These are phyloP conservation scores for Napeogenes sylphis DNA, from an alignment of 2,888 invertebrate species.

Conservation along the genomic window DNA sequence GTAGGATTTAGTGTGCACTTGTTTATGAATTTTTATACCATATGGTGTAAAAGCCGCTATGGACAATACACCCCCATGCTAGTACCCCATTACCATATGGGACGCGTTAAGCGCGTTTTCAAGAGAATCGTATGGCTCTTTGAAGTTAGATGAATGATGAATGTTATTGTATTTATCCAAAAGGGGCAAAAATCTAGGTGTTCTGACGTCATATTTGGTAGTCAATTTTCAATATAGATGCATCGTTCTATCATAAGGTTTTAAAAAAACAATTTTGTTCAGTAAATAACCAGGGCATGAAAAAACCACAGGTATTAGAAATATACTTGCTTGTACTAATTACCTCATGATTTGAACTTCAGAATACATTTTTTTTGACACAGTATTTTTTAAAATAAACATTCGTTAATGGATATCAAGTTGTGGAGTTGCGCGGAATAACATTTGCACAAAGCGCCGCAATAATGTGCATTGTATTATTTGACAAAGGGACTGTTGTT, in stretches of 20 bases:
- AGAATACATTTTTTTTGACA: too few species aligned
- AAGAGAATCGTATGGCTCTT: conserved; percentile 63
- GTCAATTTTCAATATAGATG: not conserved
- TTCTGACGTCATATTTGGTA: not conserved
- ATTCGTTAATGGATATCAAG: conserved; percentile 7
- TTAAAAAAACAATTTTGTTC: too few species aligned
- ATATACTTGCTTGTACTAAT: too few species aligned
- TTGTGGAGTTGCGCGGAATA: conserved; percentile 45
- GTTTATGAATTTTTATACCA: conserved; percentile 74
- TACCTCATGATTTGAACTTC: too few species aligned
- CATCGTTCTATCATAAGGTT: too few species aligned
- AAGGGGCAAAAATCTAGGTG: not conserved
- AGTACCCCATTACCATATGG: conserved; percentile 69
- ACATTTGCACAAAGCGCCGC: conserved; percentile 57
- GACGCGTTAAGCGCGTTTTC: conserved; percentile 72
- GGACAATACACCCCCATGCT: conserved; percentile 71
- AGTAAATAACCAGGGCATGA: too few species aligned
- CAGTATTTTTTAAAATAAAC: not conserved
- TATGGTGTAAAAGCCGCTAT: conserved; percentile 73
- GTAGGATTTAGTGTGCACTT: conserved; percentile 68
- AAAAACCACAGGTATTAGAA: too few species aligned
- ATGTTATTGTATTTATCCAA: conserved; percentile 5
- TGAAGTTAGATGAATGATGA: conserved; percentile 26
- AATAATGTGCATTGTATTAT: conserved; percentile 66
- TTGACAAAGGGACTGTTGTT: conserved; percentile 39